These are phyloP conservation scores for Euphonia xanthogaster DNA, from an alignment of 2,797 vertebrate species.

Conservation along the genomic window DNA sequence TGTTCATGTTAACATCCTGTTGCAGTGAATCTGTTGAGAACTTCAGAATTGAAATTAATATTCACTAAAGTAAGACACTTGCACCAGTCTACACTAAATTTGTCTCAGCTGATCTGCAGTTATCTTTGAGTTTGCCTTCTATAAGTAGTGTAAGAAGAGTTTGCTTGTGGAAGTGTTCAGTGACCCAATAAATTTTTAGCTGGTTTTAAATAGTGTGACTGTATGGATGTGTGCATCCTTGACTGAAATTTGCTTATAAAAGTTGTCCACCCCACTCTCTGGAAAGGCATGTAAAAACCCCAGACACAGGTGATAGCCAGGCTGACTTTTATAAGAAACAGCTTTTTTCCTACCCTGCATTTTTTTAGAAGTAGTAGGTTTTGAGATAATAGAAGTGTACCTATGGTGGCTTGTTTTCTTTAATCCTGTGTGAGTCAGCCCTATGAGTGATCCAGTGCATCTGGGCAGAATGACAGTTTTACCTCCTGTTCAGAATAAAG, in stretches of 20 bases:
- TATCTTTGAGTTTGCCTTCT: neutral
- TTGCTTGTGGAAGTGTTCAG: neutral
- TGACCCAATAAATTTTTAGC: neutral
- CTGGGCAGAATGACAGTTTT: neutral
- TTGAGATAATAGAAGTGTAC: neutral
- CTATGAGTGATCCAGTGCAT: neutral
- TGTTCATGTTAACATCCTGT: neutral
- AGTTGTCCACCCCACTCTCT: neutral
- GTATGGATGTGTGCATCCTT: neutral
- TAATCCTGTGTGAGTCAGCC: neutral
- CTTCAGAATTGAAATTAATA: neutral
- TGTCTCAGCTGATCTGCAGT: neutral
- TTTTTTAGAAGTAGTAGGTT: neutral
- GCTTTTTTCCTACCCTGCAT: neutral
- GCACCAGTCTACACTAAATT: neutral
- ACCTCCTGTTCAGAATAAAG: neutral
- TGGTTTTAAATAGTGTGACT: neutral
- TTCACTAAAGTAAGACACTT: neutral
- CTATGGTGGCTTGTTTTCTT: neutral
- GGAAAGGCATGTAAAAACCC: neutral
- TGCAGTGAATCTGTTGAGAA: neutral
- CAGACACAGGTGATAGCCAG: neutral
- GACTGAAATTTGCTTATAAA: neutral
- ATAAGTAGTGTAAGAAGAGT: neutral
- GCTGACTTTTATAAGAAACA: neutral